Evolutionary conservation across 2,113 vertebrate genomes (phyloP).

Genomic region (Todiramphus saurophagus): DNA sequence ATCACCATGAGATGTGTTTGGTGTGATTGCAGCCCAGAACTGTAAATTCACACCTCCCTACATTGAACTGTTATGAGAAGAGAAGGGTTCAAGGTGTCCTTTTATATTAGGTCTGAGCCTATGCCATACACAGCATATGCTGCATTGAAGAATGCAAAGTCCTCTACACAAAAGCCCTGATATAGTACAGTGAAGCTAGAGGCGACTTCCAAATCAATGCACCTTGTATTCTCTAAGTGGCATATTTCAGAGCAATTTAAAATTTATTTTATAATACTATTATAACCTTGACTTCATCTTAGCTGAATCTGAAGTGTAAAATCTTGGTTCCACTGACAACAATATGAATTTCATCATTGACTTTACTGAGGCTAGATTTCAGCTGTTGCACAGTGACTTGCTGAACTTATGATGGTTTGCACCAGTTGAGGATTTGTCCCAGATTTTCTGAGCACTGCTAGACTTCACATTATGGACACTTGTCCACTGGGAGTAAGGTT

Average conservation of each 20-base stretch:
- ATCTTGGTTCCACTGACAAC: background rate
- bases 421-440: background rate
- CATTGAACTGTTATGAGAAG: rapidly evolving
- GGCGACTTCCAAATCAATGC: background rate
- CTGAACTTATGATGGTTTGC: background rate
- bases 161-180: background rate
- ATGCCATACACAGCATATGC: background rate
- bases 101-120: background rate
- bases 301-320: background rate
- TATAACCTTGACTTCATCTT: background rate
- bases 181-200: background rate
- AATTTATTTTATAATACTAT: background rate
- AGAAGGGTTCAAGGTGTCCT: background rate
- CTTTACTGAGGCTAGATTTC: background rate
- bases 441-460: background rate
- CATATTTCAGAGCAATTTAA: background rate
- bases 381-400: background rate
- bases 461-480: background rate
- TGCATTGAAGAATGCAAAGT: background rate
- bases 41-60: background rate
- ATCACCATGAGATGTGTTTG: background rate
- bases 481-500: background rate
- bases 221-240: background rate
- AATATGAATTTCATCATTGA: background rate
- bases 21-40: background rate